Conservation (phyloP, 2,113 vertebrate species). For the Benitochromis conjunctus region DNA sequence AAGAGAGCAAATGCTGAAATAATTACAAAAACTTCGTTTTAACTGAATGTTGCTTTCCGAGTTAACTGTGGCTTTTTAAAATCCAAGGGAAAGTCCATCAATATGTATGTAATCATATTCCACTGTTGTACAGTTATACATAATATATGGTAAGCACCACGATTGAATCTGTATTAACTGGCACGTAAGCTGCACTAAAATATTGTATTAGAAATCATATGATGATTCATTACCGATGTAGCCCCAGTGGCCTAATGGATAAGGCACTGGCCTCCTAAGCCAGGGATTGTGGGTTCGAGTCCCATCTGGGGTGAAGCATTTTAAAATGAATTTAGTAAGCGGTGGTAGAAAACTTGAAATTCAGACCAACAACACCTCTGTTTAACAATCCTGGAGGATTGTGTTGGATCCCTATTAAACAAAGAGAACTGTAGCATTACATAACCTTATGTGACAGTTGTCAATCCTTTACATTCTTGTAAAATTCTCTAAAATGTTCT, state of each 20-base stretch:
- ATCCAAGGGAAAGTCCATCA: not conserved
- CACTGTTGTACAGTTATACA: not conserved
- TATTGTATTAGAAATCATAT: not conserved
- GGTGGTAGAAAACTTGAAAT: not conserved
- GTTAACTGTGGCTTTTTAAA: not conserved
- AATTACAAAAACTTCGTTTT: not conserved
- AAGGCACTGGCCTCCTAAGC: constrained; percentile 79
- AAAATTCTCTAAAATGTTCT: not conserved
- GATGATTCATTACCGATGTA: accelerated
- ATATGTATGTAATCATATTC: not conserved
- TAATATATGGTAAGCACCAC: not conserved
- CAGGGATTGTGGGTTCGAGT: constrained; percentile 64
- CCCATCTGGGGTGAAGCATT: constrained; percentile 50
- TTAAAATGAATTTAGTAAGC: not conserved
- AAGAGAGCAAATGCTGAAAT: not conserved
- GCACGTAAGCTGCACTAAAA: not conserved
- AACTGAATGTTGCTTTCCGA: not conserved
- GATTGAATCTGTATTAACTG: not conserved
- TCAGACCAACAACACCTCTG: not conserved
- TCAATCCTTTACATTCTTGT: not conserved
- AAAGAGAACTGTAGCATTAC: not conserved
- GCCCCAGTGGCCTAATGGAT: constrained; percentile 84
- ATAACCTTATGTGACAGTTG: not conserved
- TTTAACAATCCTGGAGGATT: not conserved
- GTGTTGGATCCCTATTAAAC: not conserved